Percentiles rank a stretch among this genome's conserved stretches.
phyloP scores from a whole-genome alignment of 2,797 vertebrate species.

The Molossus molossus region DNA sequence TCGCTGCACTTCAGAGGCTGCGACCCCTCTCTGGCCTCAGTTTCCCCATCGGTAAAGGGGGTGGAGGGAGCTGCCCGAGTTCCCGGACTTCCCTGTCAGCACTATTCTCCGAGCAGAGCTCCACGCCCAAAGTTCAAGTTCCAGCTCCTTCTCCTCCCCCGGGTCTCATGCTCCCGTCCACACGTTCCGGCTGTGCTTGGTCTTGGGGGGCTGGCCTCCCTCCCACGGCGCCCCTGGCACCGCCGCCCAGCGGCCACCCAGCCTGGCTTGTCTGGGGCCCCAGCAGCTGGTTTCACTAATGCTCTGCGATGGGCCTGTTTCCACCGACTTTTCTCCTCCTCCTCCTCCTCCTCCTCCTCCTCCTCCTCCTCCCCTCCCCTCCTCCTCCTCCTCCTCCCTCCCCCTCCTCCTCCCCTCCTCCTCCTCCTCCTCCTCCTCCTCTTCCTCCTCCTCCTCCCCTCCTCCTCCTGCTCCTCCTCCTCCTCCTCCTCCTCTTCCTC shows the following conservation, averaged over 20 bases:
- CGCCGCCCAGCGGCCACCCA: accelerated
- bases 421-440: no score
- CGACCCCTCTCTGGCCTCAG: background rate
- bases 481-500: no score
- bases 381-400: no score
- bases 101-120: background rate
- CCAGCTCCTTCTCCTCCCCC: accelerated
- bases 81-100: no score
- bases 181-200: accelerated
- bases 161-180: background rate
- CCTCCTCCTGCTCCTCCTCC: no score
- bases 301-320: background rate
- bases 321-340: background rate
- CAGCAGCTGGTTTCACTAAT: accelerated
- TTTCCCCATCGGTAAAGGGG: background rate
- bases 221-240: accelerated
- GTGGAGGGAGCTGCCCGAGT: accelerated
- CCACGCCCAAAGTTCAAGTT: accelerated
- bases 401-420: no score
- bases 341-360: no score
- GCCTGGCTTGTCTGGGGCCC: accelerated
- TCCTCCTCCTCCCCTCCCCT: no score
- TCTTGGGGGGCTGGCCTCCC: accelerated
- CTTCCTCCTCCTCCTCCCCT: no score
- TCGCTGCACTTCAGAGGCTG: background rate